These are phyloP conservation scores for Sitta carolinensis DNA, from an alignment of 2,797 vertebrate species.

Conservation along the genomic window DNA sequence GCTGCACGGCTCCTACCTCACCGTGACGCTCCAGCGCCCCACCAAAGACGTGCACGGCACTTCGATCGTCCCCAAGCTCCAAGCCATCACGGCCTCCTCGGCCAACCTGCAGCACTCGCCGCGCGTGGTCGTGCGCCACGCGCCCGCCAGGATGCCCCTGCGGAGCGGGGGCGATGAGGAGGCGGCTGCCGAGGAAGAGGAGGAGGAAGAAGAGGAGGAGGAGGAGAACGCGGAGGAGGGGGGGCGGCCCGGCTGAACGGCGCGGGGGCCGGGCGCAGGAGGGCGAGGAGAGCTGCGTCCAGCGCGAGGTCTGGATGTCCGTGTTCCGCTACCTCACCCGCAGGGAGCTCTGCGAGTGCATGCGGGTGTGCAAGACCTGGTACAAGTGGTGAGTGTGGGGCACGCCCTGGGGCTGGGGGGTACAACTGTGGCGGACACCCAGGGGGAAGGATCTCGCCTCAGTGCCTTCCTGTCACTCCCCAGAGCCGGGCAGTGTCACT, in stretches of 20 bases:
- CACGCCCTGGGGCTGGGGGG: not conserved
- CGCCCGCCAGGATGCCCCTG: constrained; percentile 73
- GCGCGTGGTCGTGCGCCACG: constrained; percentile 76
- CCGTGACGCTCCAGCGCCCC: constrained; percentile 90
- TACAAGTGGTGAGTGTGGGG: constrained; percentile 94
- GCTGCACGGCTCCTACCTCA: constrained; percentile 86
- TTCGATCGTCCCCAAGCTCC: constrained; percentile 94
- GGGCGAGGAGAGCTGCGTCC: constrained; percentile 85
- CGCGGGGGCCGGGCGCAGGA: constrained; percentile 80
- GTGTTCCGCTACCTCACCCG: constrained; percentile 96
- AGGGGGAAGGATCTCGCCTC: accelerated
- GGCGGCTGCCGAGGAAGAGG: constrained; percentile 71
- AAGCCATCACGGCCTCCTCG: constrained; percentile 88
- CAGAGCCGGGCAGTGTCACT: accelerated
- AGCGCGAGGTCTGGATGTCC: constrained; percentile 97
- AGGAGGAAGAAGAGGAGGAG: constrained; percentile 75
- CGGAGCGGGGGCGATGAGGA: constrained; percentile 65
- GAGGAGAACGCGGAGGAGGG: constrained; percentile 72
- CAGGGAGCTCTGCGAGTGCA: constrained; percentile 94
- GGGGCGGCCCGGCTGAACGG: constrained; percentile 79
- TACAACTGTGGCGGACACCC: accelerated
- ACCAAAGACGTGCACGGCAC: constrained; percentile 84
- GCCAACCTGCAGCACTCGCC: constrained; percentile 82
- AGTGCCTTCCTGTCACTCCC: accelerated
- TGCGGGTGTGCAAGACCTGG: constrained; percentile 99